Evolutionary conservation across 1,140 invertebrate genomes (phyloP).

Genomic region (Drosophila burlai): DNA sequence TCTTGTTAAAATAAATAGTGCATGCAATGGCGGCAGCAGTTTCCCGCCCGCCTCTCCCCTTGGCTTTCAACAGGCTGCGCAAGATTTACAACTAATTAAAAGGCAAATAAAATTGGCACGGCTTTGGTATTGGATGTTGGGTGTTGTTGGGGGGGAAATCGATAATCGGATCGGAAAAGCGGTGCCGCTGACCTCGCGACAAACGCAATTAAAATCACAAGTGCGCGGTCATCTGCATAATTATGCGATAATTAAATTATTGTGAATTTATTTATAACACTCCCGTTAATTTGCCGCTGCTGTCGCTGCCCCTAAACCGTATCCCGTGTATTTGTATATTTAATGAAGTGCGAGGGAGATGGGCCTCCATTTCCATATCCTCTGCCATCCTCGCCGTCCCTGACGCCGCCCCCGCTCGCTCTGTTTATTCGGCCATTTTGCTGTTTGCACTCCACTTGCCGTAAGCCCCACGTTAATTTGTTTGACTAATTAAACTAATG

Average conservation of each 20-base stretch:
- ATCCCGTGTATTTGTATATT: slow-evolving; percentile 69
- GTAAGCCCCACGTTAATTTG: slow-evolving; percentile 83
- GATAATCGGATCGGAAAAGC: slow-evolving; percentile 46
- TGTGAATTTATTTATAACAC: slow-evolving; percentile 64
- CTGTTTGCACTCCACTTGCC: slow-evolving; percentile 78
- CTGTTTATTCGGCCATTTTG: slow-evolving; percentile 80
- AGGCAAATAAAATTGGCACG: slow-evolving; percentile 45
- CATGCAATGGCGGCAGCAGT: slow-evolving; percentile 66
- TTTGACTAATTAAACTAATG: slow-evolving; percentile 85
- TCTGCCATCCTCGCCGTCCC: background rate
- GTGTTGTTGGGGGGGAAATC: slow-evolving; percentile 33
- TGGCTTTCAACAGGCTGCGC: slow-evolving; percentile 57
- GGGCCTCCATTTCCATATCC: slow-evolving; percentile 17
- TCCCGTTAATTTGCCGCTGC: slow-evolving; percentile 26
- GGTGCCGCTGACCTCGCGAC: slow-evolving; percentile 67
- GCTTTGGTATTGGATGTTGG: background rate
- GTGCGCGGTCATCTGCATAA: slow-evolving; percentile 78
- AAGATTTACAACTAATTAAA: slow-evolving; percentile 80
- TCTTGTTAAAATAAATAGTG: slow-evolving; percentile 84
- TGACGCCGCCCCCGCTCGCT: slow-evolving; percentile 3
- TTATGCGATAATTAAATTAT: slow-evolving; percentile 85
- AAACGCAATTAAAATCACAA: slow-evolving; percentile 72
- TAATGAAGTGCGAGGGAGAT: slow-evolving; percentile 66
- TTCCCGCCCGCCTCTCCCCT: background rate
- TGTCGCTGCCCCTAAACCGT: slow-evolving; percentile 23